Conservation (phyloP, 2,888 invertebrate species). For the Callosobruchus maculatus region DNA sequence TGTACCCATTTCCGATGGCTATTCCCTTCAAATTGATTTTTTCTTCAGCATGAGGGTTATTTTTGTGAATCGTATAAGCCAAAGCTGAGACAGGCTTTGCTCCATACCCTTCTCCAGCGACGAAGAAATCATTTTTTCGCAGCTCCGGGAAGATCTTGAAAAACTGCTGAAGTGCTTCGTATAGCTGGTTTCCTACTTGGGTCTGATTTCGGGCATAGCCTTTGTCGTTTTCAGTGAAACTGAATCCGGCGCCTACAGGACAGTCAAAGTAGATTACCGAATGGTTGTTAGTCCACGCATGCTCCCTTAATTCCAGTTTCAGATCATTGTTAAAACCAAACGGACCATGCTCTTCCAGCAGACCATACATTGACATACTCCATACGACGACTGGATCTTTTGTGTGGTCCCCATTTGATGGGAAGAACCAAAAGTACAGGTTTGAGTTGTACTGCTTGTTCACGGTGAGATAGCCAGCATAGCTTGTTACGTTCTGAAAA, state of each 20-base stretch:
- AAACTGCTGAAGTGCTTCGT: constrained; percentile 72
- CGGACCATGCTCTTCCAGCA: constrained; percentile 78
- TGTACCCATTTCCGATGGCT: constrained; percentile 69
- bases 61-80: constrained; percentile 65
- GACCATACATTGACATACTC: constrained; percentile 76
- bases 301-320: neutral
- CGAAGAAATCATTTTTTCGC: constrained; percentile 69
- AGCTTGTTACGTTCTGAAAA: constrained; percentile 57
- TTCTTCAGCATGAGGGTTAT: constrained; percentile 52
- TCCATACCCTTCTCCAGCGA: constrained; percentile 85
- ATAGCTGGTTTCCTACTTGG: constrained; percentile 74
- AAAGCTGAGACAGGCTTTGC: constrained; percentile 75
- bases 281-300: neutral
- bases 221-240: constrained; percentile 62
- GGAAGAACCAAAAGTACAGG: constrained; percentile 91
- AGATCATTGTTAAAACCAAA: constrained; percentile 51
- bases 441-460: constrained; percentile 74
- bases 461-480: constrained; percentile 82
- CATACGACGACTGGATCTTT: constrained; percentile 74
- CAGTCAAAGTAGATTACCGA: neutral
- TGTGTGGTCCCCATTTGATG: constrained; percentile 57
- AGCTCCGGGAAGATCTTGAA: constrained; percentile 75
- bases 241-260: constrained; percentile 65
- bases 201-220: constrained; percentile 77
- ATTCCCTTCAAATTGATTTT: constrained; percentile 68